Base-by-base conservation (phyloP, 2,113 vertebrate species). In the Saimiri boliviensis region DNA sequence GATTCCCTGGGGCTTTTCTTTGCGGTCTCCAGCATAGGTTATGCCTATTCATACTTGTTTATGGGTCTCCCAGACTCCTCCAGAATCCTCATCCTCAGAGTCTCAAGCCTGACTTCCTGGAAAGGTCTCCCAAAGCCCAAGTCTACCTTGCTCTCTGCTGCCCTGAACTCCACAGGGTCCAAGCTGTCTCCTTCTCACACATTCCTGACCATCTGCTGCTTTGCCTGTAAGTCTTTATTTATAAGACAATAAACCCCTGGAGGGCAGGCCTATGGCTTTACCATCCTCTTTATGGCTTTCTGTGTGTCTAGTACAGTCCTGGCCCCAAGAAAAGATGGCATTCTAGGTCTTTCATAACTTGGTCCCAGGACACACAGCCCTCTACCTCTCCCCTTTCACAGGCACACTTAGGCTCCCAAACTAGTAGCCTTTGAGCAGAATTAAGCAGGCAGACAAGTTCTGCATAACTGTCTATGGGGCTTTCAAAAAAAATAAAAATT, bases 401-500 rank as follows among this genome's bases (percentile, higher is more conserved):
- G 42, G 58, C 58, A 76, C 25, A 79, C 32, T 80, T 42, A 16
- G 63, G 60, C 21, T 88, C 68, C 54, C 90, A 87, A 80, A 63
- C 40, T 86, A 47, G 32, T 54, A 95, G 32, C 17, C 11, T 94
- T 45, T 54, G 37, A 54, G 76, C 54, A 81, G 25, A 96, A 68
- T 76, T 80, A n/a, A 90, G 20, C 49, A 89, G 81, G 89, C 76
- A 81, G 52, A 63, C 40, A 81, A 58, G 16, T 91, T 92, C 52
- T 86, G 10, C 82, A 42, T 92, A 56, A 12, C n/a, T 63, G n/a
- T 93, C 52, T 63, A 79, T 7, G 81, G 27, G 74, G 45, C 92
- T 95, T 95, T 84, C 47, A 40, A 79, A 82, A 85, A 84, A 84
- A n/a, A 85, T 73, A 92, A 73, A 94, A 87, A 91, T 94, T 74